A percentile compares a stretch with the other conserved stretches of the same genome.
phyloP scores from a whole-genome alignment of 2,113 vertebrate genomes.

The Chaetodon auriga region DNA sequence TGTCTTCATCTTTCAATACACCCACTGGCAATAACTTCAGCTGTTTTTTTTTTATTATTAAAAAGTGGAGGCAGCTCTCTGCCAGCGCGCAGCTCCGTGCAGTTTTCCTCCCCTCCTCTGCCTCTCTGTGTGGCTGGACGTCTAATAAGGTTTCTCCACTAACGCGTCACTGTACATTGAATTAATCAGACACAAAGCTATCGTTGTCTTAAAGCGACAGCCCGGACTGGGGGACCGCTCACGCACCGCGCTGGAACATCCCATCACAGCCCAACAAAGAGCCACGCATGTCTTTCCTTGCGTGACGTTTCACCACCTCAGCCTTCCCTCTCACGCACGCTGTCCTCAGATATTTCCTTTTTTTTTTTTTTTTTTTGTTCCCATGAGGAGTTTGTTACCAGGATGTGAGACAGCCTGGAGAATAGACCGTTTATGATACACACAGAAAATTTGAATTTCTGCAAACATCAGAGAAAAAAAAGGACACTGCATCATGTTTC shows the following conservation, averaged over 20 bases:
- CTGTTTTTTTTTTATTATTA: neutral
- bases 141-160: conserved; percentile 73
- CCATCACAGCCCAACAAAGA: conserved; percentile 32
- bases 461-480: neutral
- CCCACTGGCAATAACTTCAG: neutral
- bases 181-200: conserved; percentile 78
- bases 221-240: neutral
- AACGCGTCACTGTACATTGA: conserved; percentile 80
- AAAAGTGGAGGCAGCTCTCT: neutral
- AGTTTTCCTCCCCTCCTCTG: neutral
- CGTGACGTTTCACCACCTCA: conserved; percentile 25
- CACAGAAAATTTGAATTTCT: neutral
- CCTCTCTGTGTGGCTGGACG: conserved; percentile 21
- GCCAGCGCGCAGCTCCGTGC: conserved; percentile 2
- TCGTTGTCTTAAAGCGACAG: conserved; percentile 85
- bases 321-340: neutral
- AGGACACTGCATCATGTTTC: neutral
- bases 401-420: neutral
- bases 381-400: neutral
- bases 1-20: conserved; percentile 50
- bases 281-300: neutral
- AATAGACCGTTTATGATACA: neutral
- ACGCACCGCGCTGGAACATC: conserved; percentile 42
- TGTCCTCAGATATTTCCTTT: conserved; percentile 6
- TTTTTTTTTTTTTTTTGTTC: too few species aligned